A percentile compares a stretch with the other conserved stretches of the same genome.
Evolutionary conservation across 2,888 invertebrate species (phyloP).

Genomic region (Dasypolia templi): DNA sequence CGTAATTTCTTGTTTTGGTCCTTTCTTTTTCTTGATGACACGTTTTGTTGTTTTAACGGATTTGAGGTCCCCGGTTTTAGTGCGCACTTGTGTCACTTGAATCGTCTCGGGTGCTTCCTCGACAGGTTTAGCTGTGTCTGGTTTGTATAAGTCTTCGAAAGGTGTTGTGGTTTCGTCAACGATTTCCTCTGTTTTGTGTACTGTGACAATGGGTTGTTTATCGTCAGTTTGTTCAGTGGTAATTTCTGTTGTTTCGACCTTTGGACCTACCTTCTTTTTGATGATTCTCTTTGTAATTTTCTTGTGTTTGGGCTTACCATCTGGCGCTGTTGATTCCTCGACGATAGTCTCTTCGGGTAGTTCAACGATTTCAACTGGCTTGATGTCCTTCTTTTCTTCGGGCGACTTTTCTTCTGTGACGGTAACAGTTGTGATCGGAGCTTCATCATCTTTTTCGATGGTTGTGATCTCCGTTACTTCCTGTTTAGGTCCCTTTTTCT

Average conservation of each 20-base stretch:
- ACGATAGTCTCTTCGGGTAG: background rate
- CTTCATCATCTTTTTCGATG: background rate
- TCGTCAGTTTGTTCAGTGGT: background rate
- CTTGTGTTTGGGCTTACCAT: background rate
- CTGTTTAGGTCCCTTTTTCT: background rate
- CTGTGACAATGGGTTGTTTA: background rate
- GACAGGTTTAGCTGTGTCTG: background rate
- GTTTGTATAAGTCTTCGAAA: background rate
- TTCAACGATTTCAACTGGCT: background rate
- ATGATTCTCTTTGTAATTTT: background rate
- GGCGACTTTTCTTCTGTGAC: background rate
- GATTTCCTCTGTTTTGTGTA: slow-evolving; percentile 4
- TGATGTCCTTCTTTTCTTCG: background rate
- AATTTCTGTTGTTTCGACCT: background rate
- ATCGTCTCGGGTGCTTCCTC: background rate
- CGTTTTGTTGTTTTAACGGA: background rate
- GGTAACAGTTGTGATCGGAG: background rate
- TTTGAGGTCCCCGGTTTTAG: rapidly evolving
- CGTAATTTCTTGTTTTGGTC: background rate
- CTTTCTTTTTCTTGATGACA: background rate
- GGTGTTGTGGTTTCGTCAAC: background rate
- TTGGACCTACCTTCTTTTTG: background rate
- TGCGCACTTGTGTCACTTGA: background rate
- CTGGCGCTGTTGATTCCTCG: background rate
- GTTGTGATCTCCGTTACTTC: background rate